phyloP scores from a whole-genome alignment of 2,113 vertebrate species.

The Reinhardtius hippoglossoides region DNA sequence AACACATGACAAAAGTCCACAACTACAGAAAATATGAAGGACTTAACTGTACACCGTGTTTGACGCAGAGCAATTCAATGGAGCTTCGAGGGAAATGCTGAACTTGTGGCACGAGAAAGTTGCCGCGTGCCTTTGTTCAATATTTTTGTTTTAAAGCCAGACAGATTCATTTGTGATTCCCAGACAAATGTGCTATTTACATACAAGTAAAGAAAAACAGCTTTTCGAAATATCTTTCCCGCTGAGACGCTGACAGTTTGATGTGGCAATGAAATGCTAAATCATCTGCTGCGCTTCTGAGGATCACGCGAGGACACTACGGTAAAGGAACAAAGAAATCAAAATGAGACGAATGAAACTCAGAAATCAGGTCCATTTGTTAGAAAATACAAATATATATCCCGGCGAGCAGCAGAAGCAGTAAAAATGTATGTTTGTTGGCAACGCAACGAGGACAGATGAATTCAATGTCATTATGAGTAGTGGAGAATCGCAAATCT shows the following conservation, averaged over 20 bases:
- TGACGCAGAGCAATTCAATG: not conserved
- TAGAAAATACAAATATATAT: not conserved
- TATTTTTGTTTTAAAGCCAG: slow-evolving; percentile 1
- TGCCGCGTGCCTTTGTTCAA: slow-evolving; percentile 1
- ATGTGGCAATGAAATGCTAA: slow-evolving; percentile 51
- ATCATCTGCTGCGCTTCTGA: slow-evolving; percentile 10
- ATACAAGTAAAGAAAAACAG: slow-evolving; percentile 29
- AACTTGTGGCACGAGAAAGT: slow-evolving; percentile 13
- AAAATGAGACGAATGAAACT: not conserved
- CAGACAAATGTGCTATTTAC: slow-evolving; percentile 36
- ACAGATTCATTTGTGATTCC: slow-evolving; percentile 26
- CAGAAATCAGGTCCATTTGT: too few relatives aligned
- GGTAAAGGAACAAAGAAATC: slow-evolving; percentile 12
- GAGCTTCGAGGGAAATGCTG: slow-evolving; percentile 2
- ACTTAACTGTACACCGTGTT: not conserved
- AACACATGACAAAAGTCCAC: not conserved
- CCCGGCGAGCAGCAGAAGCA: not conserved
- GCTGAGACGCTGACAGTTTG: slow-evolving; percentile 31
- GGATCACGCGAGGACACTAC: slow-evolving; percentile 1
- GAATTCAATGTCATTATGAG: not conserved
- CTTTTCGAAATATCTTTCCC: slow-evolving; percentile 13
- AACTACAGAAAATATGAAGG: not conserved
- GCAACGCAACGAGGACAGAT: not conserved
- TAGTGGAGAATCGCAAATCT: too few relatives aligned
- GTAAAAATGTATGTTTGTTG: not conserved